phyloP scores from a whole-genome alignment of 2,888 invertebrate genomes.

The Oscheius sp. region DNA sequence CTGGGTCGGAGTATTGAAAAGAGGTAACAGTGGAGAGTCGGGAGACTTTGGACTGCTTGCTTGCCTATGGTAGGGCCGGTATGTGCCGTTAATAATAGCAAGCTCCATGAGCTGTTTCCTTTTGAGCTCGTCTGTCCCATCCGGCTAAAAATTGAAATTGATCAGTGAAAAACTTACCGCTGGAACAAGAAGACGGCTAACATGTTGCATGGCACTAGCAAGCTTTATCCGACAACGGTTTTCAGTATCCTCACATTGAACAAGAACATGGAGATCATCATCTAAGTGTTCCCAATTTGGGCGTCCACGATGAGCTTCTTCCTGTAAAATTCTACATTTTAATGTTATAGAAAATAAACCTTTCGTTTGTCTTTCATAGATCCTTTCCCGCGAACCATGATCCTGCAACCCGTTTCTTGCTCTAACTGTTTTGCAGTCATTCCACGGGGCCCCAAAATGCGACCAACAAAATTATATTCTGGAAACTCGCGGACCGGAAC shows the following conservation, averaged over 20 bases:
- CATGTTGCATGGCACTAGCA: slow-evolving; percentile 94
- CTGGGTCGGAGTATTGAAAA: slow-evolving; percentile 17
- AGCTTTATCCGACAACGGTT: slow-evolving; percentile 94
- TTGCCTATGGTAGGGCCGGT: slow-evolving; percentile 76
- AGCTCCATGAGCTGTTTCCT: slow-evolving; percentile 99
- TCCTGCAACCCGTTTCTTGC: slow-evolving; percentile 99
- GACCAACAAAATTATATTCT: slow-evolving; percentile 99
- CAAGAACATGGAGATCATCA: slow-evolving; percentile 93
- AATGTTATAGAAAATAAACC: slow-evolving; percentile 22
- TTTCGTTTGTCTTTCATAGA: slow-evolving; percentile 57
- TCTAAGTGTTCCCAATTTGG: slow-evolving; percentile 99
- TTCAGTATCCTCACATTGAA: slow-evolving; percentile 90
- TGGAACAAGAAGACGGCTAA: slow-evolving; percentile 94
- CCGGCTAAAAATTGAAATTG: slow-evolving; percentile 80
- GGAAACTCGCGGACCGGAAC: slow-evolving; percentile 99
- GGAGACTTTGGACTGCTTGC: slow-evolving; percentile 5
- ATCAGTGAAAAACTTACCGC: slow-evolving; percentile 76
- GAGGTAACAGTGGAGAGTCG: not conserved
- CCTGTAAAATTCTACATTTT: slow-evolving; percentile 81
- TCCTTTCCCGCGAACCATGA: slow-evolving; percentile 96
- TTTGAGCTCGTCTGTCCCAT: slow-evolving; percentile 99
- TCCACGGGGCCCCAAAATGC: slow-evolving; percentile 97
- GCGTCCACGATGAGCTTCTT: slow-evolving; percentile 97
- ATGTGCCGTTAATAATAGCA: slow-evolving; percentile 99
- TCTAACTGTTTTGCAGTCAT: slow-evolving; percentile 99